Evolutionary conservation across 1,140 invertebrate genomes (phyloP).

Genomic region (Bicyclus anynana): DNA sequence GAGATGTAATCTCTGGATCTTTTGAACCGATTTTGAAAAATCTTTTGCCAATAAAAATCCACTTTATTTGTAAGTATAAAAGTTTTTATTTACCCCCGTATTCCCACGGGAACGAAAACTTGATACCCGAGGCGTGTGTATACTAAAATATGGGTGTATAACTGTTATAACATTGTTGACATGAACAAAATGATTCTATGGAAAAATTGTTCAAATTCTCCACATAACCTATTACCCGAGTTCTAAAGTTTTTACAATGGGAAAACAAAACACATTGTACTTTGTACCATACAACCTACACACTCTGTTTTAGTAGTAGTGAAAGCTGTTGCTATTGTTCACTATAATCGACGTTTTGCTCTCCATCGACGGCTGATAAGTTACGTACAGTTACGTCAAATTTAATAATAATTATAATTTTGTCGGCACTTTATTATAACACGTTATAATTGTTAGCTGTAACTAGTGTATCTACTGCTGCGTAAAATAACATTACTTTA

Average conservation of each 20-base stretch:
- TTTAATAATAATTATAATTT: not conserved
- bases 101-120: too few species aligned
- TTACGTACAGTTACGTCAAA: not conserved
- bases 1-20: too few species aligned
- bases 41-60: too few species aligned
- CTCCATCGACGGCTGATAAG: not conserved
- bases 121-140: too few species aligned
- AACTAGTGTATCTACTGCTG: not conserved
- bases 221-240: not conserved
- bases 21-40: too few species aligned
- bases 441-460: not conserved
- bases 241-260: not conserved
- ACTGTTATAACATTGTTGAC: too few species aligned
- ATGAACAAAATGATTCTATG: too few species aligned
- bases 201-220: not conserved
- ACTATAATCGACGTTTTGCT: not conserved
- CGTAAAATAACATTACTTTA: not conserved
- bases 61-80: too few species aligned
- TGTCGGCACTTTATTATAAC: not conserved
- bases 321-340: constrained; percentile 1
- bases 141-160: too few species aligned
- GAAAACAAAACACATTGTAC: not conserved
- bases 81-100: too few species aligned
- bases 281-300: not conserved
- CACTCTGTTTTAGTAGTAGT: not conserved